Base-by-base conservation (phyloP, 2,888 invertebrate species). In the Drosophila affinis region DNA sequence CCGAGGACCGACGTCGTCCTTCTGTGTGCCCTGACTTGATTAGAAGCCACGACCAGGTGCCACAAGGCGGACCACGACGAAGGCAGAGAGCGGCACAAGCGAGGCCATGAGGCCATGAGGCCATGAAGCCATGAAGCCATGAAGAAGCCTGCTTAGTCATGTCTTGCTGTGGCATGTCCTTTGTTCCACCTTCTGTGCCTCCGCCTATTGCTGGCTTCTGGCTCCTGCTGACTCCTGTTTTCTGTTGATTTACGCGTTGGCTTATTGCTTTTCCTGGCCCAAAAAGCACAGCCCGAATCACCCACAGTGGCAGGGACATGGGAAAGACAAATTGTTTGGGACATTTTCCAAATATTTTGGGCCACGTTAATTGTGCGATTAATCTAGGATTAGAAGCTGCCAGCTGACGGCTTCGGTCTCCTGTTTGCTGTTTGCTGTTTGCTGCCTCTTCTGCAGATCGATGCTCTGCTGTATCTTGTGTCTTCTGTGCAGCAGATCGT, bases 231-330 rank as follows among this genome's bases (percentile, higher is more conserved):
- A 34, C 34, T 4, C 51, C 32, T 18, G 51, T 52, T 44, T 72
- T 46, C 51, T 79, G 82, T 87, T 84, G 83, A 84, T 87, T 84
- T 84, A 84, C 83, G 82, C 72, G 62, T 59, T 67, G 75, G 88
- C 83, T 87, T 87, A 84, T 84, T 87, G 83, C 87, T 79, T 72
- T 83, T 72, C 73, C 60, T 62, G 29, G 58, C 80, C 64, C 84
- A 76, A 78, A 76, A 76, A 72, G 80, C 63, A 61, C 57, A 29
- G 29, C 9, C 57, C 58, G 62, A 12, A 51, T 10, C 45, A 45
- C 57, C 44, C 32, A 51, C 78, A 55, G 48, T 21, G 49, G 49
- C 12, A 21, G 32, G 46, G 3, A 55, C n/a, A 45, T 14, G 48
- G 6, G 3, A 10, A 12, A 24, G 60, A 86, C 87, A 88, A 86